These are phyloP conservation scores for Drosophila quadrilineata DNA, from an alignment of 1,140 invertebrate species.

Conservation along the genomic window DNA sequence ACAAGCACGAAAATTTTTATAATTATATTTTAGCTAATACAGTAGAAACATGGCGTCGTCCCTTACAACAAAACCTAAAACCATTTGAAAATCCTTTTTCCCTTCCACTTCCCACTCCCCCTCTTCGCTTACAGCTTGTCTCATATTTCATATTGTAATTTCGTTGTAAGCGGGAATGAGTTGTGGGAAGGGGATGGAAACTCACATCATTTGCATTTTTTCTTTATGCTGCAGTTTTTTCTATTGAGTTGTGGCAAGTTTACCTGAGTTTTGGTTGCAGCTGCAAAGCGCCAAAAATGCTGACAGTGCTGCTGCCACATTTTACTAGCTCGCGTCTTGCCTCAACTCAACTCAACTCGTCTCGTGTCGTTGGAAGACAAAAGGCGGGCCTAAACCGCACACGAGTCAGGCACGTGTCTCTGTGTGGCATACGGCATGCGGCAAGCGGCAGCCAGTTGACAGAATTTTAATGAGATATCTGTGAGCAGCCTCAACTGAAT, in stretches of 20 bases:
- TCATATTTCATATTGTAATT: slow-evolving; percentile 64
- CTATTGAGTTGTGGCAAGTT: neutral
- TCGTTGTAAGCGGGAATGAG: too few species aligned
- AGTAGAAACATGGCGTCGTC: neutral
- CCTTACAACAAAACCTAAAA: neutral
- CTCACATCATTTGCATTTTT: slow-evolving; percentile 72
- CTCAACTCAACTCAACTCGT: too few species aligned
- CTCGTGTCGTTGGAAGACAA: slow-evolving; percentile 25
- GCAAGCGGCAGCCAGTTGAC: slow-evolving; percentile 37
- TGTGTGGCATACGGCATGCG: slow-evolving; percentile 22
- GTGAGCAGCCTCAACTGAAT: slow-evolving; percentile 26
- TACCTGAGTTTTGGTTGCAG: slow-evolving; percentile 43
- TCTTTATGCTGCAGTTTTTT: slow-evolving; percentile 26
- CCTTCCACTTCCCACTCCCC: slow-evolving; percentile 25
- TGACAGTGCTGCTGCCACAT: slow-evolving; percentile 48
- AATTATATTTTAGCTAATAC: slow-evolving; percentile 65
- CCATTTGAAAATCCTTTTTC: slow-evolving; percentile 15
- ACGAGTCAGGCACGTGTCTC: slow-evolving; percentile 16
- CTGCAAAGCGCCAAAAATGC: slow-evolving; percentile 51
- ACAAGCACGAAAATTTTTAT: slow-evolving; percentile 43
- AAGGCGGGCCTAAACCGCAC: slow-evolving; percentile 45
- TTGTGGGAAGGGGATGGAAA: too few species aligned
- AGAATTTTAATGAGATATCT: slow-evolving; percentile 75
- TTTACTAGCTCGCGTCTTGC: neutral
- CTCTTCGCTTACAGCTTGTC: neutral